These are phyloP conservation scores for Aphis gossypii DNA, from an alignment of 1,140 invertebrate genomes.

Conservation along the genomic window DNA sequence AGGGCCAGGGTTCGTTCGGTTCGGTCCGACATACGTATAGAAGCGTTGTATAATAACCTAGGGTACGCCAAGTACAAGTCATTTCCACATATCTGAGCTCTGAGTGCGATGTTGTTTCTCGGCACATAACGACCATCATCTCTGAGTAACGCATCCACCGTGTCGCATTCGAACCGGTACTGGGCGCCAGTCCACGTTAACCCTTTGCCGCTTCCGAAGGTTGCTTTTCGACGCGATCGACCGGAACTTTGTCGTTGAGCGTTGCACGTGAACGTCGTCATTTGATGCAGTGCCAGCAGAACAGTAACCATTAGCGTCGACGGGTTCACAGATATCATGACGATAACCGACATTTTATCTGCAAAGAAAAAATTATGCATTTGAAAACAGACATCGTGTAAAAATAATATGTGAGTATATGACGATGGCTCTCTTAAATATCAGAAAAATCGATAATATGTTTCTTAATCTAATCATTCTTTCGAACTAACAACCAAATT, in stretches of 20 bases:
- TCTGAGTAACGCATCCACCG: background rate
- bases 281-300: background rate
- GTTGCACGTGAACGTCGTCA: background rate
- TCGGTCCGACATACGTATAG: background rate
- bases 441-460: no score
- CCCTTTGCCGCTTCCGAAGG: background rate
- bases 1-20: background rate
- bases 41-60: background rate
- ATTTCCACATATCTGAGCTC: background rate
- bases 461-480: no score
- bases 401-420: background rate
- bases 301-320: background rate
- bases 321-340: background rate
- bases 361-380: background rate
- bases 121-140: background rate
- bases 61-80: conserved; percentile 13
- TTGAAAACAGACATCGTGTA: no score
- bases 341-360: background rate
- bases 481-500: no score
- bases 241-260: background rate
- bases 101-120: background rate
- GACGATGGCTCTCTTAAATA: no score
- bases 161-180: background rate
- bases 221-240: background rate
- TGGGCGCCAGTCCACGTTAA: conserved; percentile 30